A percentile compares a stretch with the other conserved stretches of the same genome.
These are phyloP conservation scores for Leptothorax acervorum DNA, from an alignment of 2,888 invertebrate genomes.

Conservation along the genomic window DNA sequence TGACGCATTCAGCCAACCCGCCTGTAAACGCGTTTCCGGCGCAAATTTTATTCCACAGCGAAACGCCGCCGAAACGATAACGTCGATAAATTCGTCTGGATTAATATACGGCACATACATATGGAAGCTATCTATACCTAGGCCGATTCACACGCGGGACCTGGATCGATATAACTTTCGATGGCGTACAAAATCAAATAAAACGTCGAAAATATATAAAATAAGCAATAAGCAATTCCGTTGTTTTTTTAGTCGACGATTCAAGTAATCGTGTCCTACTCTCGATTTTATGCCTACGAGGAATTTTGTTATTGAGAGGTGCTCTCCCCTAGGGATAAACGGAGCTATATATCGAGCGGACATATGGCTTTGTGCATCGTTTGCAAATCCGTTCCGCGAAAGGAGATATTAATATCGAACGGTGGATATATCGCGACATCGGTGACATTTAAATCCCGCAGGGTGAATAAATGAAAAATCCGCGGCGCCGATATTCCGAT, in stretches of 20 bases:
- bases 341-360: not conserved
- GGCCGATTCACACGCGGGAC: constrained; percentile 14
- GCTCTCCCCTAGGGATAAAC: not conserved
- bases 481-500: constrained; percentile 17
- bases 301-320: constrained; percentile 32
- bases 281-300: constrained; percentile 5
- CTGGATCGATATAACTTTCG: constrained; percentile 19
- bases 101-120: constrained; percentile 23
- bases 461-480: constrained; percentile 48
- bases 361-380: not conserved
- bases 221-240: not conserved
- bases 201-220: not conserved
- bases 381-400: constrained; percentile 18
- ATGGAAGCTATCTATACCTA: constrained; percentile 6
- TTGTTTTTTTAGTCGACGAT: not conserved
- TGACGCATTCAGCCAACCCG: constrained; percentile 27
- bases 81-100: constrained; percentile 35
- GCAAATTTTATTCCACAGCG: constrained; percentile 37
- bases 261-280: not conserved
- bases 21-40: constrained; percentile 40
- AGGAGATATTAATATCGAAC: constrained; percentile 26
- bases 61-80: constrained; percentile 41
- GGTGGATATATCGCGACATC: constrained; percentile 11
- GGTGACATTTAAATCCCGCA: constrained; percentile 31
- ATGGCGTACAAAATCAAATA: constrained; percentile 1